Conservation (phyloP, 2,888 invertebrate species). For the Alentia gelatinosa region DNA sequence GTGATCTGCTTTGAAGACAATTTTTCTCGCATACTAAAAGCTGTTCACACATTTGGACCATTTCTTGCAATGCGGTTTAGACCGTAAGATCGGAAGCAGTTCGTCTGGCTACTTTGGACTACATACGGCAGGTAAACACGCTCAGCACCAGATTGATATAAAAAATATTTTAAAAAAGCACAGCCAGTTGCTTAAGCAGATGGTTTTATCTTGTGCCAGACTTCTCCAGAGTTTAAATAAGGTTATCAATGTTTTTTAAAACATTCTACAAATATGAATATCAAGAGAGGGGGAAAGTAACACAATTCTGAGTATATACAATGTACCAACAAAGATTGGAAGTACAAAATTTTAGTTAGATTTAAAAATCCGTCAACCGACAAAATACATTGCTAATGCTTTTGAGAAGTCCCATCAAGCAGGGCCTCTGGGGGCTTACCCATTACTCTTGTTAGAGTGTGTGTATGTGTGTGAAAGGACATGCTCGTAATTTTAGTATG, state of each 20-base stretch:
- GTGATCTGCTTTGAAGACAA: no score
- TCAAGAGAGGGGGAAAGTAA: neutral
- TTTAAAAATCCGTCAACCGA: no score
- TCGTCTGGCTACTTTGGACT: conserved; percentile 47
- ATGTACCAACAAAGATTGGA: no score
- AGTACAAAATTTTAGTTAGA: no score
- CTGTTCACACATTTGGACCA: neutral
- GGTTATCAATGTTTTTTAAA: neutral
- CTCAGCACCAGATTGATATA: neutral
- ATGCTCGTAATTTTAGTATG: no score
- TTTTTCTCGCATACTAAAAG: no score
- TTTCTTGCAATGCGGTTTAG: conserved; percentile 36
- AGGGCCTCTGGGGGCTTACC: neutral
- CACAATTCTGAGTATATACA: neutral
- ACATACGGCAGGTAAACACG: conserved; percentile 11
- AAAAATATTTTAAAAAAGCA: neutral
- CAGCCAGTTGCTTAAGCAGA: neutral
- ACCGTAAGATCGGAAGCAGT: conserved; percentile 32
- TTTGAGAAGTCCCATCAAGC: neutral
- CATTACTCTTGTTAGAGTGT: no score
- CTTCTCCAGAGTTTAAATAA: neutral
- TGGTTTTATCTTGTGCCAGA: neutral
- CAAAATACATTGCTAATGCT: no score
- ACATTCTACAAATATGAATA: neutral
- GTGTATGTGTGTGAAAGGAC: no score